Evolutionary conservation across 2,888 invertebrate species (phyloP), one percentile per base, ranked within the genome.

Genomic region (Amblyjoppa proteus): DNA sequence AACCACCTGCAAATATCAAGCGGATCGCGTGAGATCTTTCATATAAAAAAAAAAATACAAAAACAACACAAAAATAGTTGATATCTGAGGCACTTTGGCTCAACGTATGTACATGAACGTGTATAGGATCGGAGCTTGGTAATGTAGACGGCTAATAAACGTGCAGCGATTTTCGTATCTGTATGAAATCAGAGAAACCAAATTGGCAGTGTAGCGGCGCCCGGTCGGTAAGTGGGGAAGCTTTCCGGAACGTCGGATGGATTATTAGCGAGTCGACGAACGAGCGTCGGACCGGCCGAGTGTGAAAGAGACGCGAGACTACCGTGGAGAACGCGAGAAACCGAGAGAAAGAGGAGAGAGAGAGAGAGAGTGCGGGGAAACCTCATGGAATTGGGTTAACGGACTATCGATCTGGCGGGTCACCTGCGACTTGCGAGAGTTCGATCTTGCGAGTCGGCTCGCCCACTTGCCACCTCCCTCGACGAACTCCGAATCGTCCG

Each of bases 321-420:
- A 31, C 6, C 16, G 45, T 28, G n/a, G 45, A 64, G 34, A 73
- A 76, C 58, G 53, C 34, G 74, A 73, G 73, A 61, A 58, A 51
- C 49, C 53, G 78, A 61, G 71, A 58, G 69, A 76, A 34, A 34
- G 64, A 69, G 79, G 70, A 64, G 51, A 61, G 56, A 20, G 51
- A 20, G 73, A 73, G 80, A 66, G 64, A 70, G 58, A 56, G 69
- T 74, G 84, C 71, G 73, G 80, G 84, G 58, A 84, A 85, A 85
- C 83, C 73, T 81, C 81, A 88, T 84, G 87, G 84, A 88, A 88
- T 88, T 88, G 87, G 88, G 88, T 88, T 87, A 88, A 87, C 88
- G 81, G 88, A 86, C 84, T 87, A 88, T 88, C 87, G 88, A 87
- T 87, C 86, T 61, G 79, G 75, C 53, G 64, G 64, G 77, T 81